phyloP scores from a whole-genome alignment of 2,113 vertebrate species.

The Poeciliopsis occidentalis region DNA sequence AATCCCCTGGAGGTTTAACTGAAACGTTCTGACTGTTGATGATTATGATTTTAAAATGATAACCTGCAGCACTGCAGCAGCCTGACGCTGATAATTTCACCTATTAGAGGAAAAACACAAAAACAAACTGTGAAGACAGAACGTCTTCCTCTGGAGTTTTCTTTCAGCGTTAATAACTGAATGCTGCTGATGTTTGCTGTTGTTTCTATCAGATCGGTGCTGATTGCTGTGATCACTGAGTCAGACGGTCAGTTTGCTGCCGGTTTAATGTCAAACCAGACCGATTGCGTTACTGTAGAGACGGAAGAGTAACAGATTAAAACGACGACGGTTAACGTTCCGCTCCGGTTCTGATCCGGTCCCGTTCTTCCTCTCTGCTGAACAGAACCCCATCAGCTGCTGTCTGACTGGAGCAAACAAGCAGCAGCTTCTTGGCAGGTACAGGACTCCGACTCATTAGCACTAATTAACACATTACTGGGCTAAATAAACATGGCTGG shows the following conservation, averaged over 20 bases:
- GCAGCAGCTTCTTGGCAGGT: slow-evolving; percentile 5
- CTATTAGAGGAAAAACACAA: not conserved
- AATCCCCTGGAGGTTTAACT: too few relatives aligned
- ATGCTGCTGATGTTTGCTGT: too few relatives aligned
- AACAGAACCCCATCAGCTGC: not conserved
- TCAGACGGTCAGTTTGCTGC: too few relatives aligned
- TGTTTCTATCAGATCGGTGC: not conserved
- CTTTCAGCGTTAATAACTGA: not conserved
- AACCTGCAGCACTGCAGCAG: not conserved
- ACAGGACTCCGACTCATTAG: slow-evolving; percentile 3
- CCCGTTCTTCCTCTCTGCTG: slow-evolving; percentile 1
- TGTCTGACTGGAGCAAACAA: slow-evolving; percentile 15
- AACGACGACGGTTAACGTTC: not conserved
- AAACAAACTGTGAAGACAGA: not conserved
- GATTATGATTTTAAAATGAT: too few relatives aligned
- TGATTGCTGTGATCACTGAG: not conserved
- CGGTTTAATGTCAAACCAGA: not conserved
- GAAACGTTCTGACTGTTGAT: too few relatives aligned
- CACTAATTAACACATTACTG: not conserved
- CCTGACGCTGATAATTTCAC: not conserved
- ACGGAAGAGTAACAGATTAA: not conserved
- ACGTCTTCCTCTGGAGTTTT: not conserved
- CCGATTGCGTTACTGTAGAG: not conserved
- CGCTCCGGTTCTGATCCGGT: slow-evolving; percentile 2
- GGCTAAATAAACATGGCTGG: slow-evolving; percentile 1